Percentiles rank a stretch among this genome's conserved stretches.
Conservation (phyloP, 1,140 invertebrate species). For the Pseudomyrmex dendroicus region DNA sequence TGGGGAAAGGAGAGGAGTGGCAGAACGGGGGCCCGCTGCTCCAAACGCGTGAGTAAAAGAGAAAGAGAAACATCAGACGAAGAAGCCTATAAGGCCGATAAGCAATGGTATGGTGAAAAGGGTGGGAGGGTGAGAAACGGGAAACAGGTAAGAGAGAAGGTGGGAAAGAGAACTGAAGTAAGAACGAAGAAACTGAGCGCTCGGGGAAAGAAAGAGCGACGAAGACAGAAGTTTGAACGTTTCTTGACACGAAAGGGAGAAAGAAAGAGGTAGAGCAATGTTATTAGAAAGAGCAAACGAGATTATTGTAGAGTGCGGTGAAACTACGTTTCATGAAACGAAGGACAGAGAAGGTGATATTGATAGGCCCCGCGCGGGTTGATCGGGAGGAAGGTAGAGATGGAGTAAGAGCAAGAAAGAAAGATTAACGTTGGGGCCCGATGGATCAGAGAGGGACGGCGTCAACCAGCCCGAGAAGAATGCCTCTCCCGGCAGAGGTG, state of each 20-base stretch:
- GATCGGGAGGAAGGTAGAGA: neutral
- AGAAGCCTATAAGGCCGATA: constrained; percentile 28
- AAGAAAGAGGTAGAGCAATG: neutral
- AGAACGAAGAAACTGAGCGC: constrained; percentile 37
- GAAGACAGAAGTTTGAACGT: constrained; percentile 33
- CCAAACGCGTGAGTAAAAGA: neutral
- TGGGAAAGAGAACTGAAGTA: constrained; percentile 32
- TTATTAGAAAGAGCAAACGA: constrained; percentile 20
- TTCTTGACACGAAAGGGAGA: constrained; percentile 53
- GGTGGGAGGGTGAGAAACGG: neutral
- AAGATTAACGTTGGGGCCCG: constrained; percentile 76
- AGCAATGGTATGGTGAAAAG: constrained; percentile 33
- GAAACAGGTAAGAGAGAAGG: constrained; percentile 13
- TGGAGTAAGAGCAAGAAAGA: constrained; percentile 63
- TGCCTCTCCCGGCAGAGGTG: constrained; percentile 75
- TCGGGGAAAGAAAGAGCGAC: constrained; percentile 27
- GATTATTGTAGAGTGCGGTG: constrained; percentile 20
- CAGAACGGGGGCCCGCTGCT: constrained; percentile 24
- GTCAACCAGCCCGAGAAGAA: constrained; percentile 81
- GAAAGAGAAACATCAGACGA: constrained; percentile 14
- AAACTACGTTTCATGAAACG: constrained; percentile 35
- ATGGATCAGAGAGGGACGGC: constrained; percentile 82
- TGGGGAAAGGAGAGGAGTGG: neutral
- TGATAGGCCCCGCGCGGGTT: constrained; percentile 17
- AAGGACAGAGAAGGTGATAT: constrained; percentile 20